Percentiles rank a stretch among this genome's conserved stretches.
Conservation (phyloP, 2,113 vertebrate genomes). For the Percopsis transmontana region DNA sequence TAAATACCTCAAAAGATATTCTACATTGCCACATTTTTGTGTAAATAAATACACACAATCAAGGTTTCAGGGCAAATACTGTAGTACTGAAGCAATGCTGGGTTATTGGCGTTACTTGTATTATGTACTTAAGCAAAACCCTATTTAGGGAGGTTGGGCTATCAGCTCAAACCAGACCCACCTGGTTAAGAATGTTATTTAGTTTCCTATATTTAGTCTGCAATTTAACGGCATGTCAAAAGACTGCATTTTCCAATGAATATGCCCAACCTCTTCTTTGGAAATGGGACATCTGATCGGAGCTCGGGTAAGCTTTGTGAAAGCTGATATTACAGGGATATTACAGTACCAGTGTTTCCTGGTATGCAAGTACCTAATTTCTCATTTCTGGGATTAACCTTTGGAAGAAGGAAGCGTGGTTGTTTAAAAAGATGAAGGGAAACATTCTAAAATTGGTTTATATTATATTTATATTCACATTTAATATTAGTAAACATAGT, state of each 20-base stretch:
- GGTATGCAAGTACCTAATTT: too few species aligned
- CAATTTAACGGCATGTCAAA: neutral
- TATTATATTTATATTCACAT: too few species aligned
- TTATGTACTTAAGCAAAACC: slow-evolving; percentile 1
- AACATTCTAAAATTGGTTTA: too few species aligned
- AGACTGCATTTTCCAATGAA: neutral
- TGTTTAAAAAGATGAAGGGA: too few species aligned
- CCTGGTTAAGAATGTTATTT: slow-evolving; percentile 1
- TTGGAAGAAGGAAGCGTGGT: too few species aligned
- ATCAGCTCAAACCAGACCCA: slow-evolving; percentile 7
- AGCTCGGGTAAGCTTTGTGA: neutral
- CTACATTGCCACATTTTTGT: slow-evolving; percentile 7
- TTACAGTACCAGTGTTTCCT: too few species aligned
- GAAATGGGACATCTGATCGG: neutral
- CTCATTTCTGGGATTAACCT: too few species aligned
- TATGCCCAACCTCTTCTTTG: neutral
- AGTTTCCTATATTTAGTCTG: neutral
- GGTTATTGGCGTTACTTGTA: neutral
- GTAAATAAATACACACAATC: neutral
- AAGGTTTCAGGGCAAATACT: neutral
- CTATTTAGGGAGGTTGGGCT: neutral
- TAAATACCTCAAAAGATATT: neutral
- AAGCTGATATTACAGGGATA: neutral
- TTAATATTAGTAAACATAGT: too few species aligned
- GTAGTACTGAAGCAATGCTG: neutral